Evolutionary conservation across 2,797 vertebrate genomes (phyloP), one percentile per base, ranked within the genome.

Genomic region (Monodelphis domestica): DNA sequence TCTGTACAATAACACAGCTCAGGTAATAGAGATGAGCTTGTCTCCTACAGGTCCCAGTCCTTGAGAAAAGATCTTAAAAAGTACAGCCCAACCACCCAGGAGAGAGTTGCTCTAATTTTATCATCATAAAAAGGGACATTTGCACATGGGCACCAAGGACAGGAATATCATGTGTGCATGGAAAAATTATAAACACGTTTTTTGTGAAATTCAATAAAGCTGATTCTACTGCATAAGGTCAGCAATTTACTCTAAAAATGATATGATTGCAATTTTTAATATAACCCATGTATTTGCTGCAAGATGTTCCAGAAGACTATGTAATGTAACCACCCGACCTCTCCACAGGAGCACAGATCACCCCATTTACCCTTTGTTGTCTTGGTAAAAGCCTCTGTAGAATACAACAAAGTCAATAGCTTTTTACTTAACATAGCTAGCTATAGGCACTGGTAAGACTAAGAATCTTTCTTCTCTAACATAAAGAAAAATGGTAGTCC

Each of bases 191-290:
- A 98, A 98, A 98, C 97, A 97, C 97, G 98, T 98, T 99, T 99
- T 98, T 98, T 98, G 98, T 89, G 98, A 99, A 99, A 99, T 99
- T 99, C 98, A 99, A 99, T 99, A 98, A 99, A 99, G 98, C 98
- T 98, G 98, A 99, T 99, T 98, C 98, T 97, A 98, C 98, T 98
- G 98, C 98, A 98, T 98, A 99, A 99, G 99, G 98, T 99, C 98
- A 99, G 99, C 98, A 98, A 98, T 98, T 98, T 98, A 97, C 98
- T 98, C 97, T 98, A 98, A 98, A 98, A 98, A 98, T 98, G 98
- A 98, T 98, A 98, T 98, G 98, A 98, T 98, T 98, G 98, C 98
- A 98, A 98, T 97, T 98, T 98, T 98, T 98, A 98, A 98, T 98
- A 98, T 98, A 98, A 98, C 98, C 98, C 98, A 98, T 98, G 98